Evolutionary conservation across 2,888 invertebrate species (phyloP).

Genomic region (Aphidius colemani): DNA sequence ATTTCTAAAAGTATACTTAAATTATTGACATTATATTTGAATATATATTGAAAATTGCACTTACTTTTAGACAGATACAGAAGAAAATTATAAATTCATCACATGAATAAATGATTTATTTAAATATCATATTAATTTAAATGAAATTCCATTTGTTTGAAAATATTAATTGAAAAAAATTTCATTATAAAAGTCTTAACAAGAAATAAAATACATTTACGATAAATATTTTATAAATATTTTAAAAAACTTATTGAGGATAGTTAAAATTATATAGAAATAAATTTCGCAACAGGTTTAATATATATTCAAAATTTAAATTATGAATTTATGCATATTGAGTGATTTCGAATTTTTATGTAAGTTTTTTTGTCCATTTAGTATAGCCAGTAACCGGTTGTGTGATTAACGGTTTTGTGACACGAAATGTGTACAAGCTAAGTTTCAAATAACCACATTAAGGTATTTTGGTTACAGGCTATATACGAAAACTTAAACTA

Average conservation of each 20-base stretch:
- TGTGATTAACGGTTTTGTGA: constrained; percentile 47
- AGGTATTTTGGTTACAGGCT: constrained; percentile 29
- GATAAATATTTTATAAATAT: no score
- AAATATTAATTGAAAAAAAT: no score
- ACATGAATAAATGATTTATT: constrained; percentile 1
- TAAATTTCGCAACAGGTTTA: constrained; percentile 21
- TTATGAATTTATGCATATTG: constrained; percentile 25
- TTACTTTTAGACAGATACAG: no score
- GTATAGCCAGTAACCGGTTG: constrained; percentile 17
- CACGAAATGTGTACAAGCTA: constrained; percentile 41
- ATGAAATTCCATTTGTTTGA: no score
- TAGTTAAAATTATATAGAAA: not conserved
- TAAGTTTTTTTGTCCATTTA: constrained; percentile 12
- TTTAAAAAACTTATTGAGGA: no score
- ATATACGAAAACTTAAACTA: not conserved
- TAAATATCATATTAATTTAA: not conserved
- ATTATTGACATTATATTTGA: no score
- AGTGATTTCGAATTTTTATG: constrained; percentile 20
- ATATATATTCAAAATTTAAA: not conserved
- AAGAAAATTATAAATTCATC: not conserved
- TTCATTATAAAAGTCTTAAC: no score
- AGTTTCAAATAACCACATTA: constrained; percentile 21
- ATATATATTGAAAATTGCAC: no score
- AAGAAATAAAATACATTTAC: no score
- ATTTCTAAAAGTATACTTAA: no score